These are phyloP conservation scores for Melanargia galathea DNA, from an alignment of 2,888 invertebrate genomes.

Conservation along the genomic window DNA sequence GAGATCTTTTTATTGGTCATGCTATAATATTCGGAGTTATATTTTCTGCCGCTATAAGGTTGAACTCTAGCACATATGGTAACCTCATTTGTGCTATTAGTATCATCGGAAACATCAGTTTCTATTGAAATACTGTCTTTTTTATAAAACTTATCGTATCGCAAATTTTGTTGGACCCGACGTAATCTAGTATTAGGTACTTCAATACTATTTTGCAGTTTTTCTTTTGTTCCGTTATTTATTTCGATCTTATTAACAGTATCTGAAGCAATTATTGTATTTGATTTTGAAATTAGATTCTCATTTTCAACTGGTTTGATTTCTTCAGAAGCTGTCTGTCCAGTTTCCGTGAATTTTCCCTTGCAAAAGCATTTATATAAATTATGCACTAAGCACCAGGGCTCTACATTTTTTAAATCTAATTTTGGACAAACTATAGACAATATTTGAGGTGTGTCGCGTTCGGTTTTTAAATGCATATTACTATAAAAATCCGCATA, in stretches of 20 bases:
- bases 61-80: slow-evolving; percentile 59
- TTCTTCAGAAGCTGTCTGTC: slow-evolving; percentile 24
- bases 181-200: not conserved
- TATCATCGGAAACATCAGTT: not conserved
- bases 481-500: slow-evolving; percentile 80
- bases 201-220: not conserved
- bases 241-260: not conserved
- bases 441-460: slow-evolving; percentile 47
- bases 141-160: not conserved
- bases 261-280: not conserved
- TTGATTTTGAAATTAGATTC: not conserved
- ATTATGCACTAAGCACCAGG: slow-evolving; percentile 86
- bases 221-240: not conserved
- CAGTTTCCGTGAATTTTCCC: slow-evolving; percentile 61
- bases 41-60: slow-evolving; percentile 58
- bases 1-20: slow-evolving; percentile 59
- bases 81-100: not conserved
- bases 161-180: not conserved
- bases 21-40: slow-evolving; percentile 54
- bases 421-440: slow-evolving; percentile 55
- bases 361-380: slow-evolving; percentile 86
- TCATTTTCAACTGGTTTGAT: slow-evolving; percentile 23
- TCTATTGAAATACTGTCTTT: not conserved
- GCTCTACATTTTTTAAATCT: slow-evolving; percentile 74
- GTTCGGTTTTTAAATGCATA: slow-evolving; percentile 53